Evolutionary conservation across 1,140 invertebrate species (phyloP), one percentile per base, ranked within the genome.

Genomic region (Pararge aegeria): DNA sequence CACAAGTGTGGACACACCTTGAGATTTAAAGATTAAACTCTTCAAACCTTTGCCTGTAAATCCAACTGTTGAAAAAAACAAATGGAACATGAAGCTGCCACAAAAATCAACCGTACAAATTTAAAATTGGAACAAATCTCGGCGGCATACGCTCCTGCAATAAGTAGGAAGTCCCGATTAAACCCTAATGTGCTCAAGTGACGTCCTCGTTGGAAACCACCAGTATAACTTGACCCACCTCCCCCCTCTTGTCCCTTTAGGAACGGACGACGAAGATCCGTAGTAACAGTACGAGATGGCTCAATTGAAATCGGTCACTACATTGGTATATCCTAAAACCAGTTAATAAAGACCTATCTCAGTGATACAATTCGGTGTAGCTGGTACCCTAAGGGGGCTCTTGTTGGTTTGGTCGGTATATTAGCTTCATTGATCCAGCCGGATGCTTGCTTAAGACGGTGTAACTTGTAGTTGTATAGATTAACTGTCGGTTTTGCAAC

Each of bases 111-210:
- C 72, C 69, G 71, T 68, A 70, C 72, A 71, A 78, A 72, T 82
- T 78, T 68, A 71, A 81, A 83, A 83, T 76, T 80, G 80, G 77
- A 76, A 83, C 80, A 85, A 83, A 83, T 85, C 82, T 81, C 80
- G 58, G 80, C 73, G 70, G 73, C 61, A 61, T 66, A 67, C 70
- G 68, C 67, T 74, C 50, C 69, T 66, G 65, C 58, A 68, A 55
- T 85, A 85, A 85, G 82, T 85, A 85, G 82, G 82, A 85, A 85
- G 82, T 85, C 69, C 80, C 80, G 73, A 85, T 85, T 85, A 85
- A 73, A 71, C 70, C 61, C 67, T 85, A 85, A 85, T 85, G 72
- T 69, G 82, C 82, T 85, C 82, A 85, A 85, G 82, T 85, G 78
- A 78, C 70, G 66, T 78, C 70, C 70, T 75, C 69, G 71, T 76